Evolutionary conservation across 1,140 invertebrate genomes (phyloP).

Genomic region (Tetramorium alpestre): DNA sequence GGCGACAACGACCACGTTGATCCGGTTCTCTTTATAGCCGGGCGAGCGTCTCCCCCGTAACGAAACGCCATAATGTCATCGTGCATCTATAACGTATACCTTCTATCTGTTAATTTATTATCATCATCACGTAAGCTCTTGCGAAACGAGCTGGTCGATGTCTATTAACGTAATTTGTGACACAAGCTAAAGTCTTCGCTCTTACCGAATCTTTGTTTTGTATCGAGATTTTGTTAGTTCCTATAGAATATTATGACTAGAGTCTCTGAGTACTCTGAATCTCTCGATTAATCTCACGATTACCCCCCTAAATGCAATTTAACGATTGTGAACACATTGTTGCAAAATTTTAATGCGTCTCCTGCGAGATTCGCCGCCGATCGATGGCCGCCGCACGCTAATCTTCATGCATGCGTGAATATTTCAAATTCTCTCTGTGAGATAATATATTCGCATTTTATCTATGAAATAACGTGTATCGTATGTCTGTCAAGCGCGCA

Average conservation of each 20-base stretch:
- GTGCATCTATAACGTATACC: conserved; percentile 22
- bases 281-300: neutral
- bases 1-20: neutral
- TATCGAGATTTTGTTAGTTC: conserved; percentile 66
- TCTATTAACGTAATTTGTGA: conserved; percentile 35
- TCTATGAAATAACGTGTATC: neutral
- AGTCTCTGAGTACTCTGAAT: conserved; percentile 13
- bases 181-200: conserved; percentile 42
- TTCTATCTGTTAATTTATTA: conserved; percentile 65
- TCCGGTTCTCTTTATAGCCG: neutral
- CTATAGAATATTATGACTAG: conserved; percentile 61
- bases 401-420: conserved; percentile 5
- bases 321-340: neutral
- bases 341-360: conserved; percentile 14
- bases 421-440: conserved; percentile 15
- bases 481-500: neutral
- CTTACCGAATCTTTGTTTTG: conserved; percentile 41
- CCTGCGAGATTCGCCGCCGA: neutral
- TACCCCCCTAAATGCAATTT: neutral
- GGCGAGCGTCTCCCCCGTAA: neutral
- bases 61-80: conserved; percentile 54
- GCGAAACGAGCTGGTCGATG: conserved; percentile 21
- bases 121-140: conserved; percentile 31
- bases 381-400: conserved; percentile 10
- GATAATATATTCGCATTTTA: conserved; percentile 37